Percentiles rank a stretch among this genome's conserved stretches.
Evolutionary conservation across 2,888 invertebrate species (phyloP).

Genomic region (Zygaena filipendulae): DNA sequence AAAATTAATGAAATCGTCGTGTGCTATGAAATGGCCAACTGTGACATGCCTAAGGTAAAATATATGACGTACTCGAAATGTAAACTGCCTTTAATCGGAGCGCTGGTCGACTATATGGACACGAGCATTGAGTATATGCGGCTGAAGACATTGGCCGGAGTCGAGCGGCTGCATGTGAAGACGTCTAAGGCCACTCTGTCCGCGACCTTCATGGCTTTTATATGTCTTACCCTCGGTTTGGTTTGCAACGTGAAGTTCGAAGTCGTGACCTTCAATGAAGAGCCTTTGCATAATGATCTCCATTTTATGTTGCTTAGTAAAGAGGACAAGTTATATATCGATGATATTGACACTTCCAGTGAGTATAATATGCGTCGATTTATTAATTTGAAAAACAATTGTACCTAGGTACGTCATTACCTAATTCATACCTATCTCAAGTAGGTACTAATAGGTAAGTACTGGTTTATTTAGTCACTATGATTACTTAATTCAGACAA

Average conservation of each 20-base stretch:
- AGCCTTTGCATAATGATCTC: slow-evolving; percentile 39
- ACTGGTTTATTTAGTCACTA: too few species aligned
- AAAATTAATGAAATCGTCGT: too few species aligned
- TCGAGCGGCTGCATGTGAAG: slow-evolving; percentile 33
- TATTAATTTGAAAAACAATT: too few species aligned
- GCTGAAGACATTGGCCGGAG: slow-evolving; percentile 29
- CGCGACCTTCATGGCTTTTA: slow-evolving; percentile 32
- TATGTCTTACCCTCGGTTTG: slow-evolving; percentile 40
- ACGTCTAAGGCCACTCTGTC: slow-evolving; percentile 30
- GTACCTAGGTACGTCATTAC: too few species aligned
- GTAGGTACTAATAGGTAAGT: too few species aligned
- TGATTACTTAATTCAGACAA: too few species aligned
- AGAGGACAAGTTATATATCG: slow-evolving; percentile 46
- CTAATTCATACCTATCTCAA: too few species aligned
- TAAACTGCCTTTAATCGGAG: slow-evolving; percentile 39
- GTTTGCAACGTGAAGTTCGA: slow-evolving; percentile 49
- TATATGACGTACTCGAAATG: slow-evolving; percentile 44
- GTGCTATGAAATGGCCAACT: slow-evolving; percentile 25
- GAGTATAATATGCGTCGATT: too few species aligned
- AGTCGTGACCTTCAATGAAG: slow-evolving; percentile 39
- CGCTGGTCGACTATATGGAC: slow-evolving; percentile 43
- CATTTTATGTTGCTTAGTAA: slow-evolving; percentile 50
- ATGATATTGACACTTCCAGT: slow-evolving; percentile 51
- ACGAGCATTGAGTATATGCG: slow-evolving; percentile 38
- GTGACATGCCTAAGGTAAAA: slow-evolving; percentile 23